Conservation (phyloP, 2,888 invertebrate species). For the Amblyteles armatorius region DNA sequence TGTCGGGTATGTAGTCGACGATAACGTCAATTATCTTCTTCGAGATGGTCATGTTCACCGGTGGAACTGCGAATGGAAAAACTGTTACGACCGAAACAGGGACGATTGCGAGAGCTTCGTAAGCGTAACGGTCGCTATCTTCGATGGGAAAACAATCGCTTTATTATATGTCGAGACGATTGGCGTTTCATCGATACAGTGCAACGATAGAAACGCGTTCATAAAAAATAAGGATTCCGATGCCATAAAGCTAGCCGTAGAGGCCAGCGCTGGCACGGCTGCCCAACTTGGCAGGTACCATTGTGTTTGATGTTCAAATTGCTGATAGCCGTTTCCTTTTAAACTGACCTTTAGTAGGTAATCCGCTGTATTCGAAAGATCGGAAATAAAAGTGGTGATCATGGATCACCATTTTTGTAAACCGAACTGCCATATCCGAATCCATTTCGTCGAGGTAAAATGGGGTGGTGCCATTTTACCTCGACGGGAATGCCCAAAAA, state of each 20-base stretch:
- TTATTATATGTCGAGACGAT: background rate
- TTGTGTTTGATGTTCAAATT: background rate
- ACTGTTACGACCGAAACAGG: constrained; percentile 6
- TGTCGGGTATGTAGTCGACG: constrained; percentile 86
- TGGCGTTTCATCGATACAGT: background rate
- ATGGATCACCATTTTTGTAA: background rate
- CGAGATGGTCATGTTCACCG: constrained; percentile 93
- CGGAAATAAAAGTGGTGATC: background rate
- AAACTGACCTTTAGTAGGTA: background rate
- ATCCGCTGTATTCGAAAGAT: background rate
- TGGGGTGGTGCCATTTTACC: background rate
- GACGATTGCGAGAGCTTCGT: background rate
- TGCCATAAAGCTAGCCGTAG: background rate
- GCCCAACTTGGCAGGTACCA: background rate
- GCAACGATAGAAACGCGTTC: background rate
- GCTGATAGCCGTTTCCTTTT: background rate
- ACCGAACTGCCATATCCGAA: too few species aligned
- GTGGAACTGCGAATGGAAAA: constrained; percentile 88
- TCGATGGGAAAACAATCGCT: background rate
- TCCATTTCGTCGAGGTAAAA: too few species aligned
- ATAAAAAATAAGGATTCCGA: background rate
- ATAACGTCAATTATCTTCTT: constrained; percentile 85
- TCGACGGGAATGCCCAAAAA: too few species aligned
- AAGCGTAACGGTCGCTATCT: background rate
- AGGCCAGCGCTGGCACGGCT: background rate